These are phyloP conservation scores for Onychomys torridus DNA, from an alignment of 2,797 vertebrate species.

Conservation along the genomic window DNA sequence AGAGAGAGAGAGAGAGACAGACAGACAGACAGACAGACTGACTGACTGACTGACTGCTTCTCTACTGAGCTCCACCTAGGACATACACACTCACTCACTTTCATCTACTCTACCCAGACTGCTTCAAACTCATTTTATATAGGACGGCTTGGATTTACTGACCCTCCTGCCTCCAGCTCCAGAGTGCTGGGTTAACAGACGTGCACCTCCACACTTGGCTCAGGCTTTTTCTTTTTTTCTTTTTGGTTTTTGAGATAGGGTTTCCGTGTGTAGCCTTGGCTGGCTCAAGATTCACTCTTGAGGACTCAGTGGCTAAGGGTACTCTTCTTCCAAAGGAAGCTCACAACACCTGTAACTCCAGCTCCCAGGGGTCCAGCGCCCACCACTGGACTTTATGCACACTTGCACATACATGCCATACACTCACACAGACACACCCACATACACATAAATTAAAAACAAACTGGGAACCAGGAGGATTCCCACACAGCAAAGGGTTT, in stretches of 20 bases:
- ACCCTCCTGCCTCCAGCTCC: not conserved
- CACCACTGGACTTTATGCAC: not conserved
- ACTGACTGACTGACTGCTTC: too few relatives aligned
- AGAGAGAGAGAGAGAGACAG: too few relatives aligned
- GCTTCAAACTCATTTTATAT: not conserved
- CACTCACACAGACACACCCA: not conserved
- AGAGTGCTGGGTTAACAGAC: too few relatives aligned
- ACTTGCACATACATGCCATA: too few relatives aligned
- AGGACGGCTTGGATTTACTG: not conserved
- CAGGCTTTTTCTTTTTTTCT: not conserved
- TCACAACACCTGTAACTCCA: not conserved
- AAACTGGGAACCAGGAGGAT: not conserved
- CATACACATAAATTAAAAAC: not conserved
- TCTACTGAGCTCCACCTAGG: not conserved
- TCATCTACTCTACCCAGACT: not conserved
- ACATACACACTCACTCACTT: not conserved
- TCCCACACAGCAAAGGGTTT: not conserved
- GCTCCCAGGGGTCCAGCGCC: not conserved
- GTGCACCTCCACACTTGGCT: not conserved
- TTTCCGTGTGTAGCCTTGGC: not conserved
- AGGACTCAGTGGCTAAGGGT: too few relatives aligned
- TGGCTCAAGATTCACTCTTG: not conserved
- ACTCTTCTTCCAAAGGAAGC: too few relatives aligned
- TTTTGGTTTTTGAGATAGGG: not conserved
- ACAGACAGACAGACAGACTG: too few relatives aligned